Evolutionary conservation across 2,888 invertebrate genomes (phyloP), one percentile per base, ranked within the genome.

Genomic region (Mesodorylaimus sp.): DNA sequence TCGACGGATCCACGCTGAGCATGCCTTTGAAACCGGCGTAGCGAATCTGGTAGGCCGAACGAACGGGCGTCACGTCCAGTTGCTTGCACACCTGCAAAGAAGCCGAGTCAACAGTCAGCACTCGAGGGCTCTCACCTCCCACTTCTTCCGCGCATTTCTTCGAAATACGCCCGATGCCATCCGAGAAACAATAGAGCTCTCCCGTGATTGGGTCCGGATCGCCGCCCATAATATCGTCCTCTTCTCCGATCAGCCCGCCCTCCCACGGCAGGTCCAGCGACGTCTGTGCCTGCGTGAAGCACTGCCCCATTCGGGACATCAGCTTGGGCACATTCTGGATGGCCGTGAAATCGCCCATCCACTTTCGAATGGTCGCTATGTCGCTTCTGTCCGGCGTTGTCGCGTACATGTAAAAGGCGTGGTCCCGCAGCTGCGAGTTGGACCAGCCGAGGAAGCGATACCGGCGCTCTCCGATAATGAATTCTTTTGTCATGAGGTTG

Each of bases 301-400:
- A 64, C 44, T 68, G 66, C n/a, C 67, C 67, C 59, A 68, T 61
- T 25, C 68, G 55, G 19, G 67, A 62, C 59, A 67, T 64, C 53
- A 65, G 58, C 50, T 67, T 67, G 0, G 68, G 64, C 5, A 63
- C 58, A 48, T 52, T 58, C 29, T 52, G 45, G n/a, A 23, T 19
- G 21, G 41, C 41, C 5, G 56, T 54, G 45, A 63, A 63, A 48
- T 61, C 57, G 39, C 61, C 61, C 60, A 62, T 61, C 60, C 60
- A 60, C 2, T 50, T 27, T 16, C 57, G 54, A 23, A 57, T 57
- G 1, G 36, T 25, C 2, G 25, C 10, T 13, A 39, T 13, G 3
- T 38, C 10, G 3, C 10, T 10, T 19, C 44, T 7, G 29, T n/a
- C 13, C 13, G 10, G 7, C 19, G 59, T 54, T 13, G 51, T 49